These are phyloP conservation scores for Molanna angustata DNA, from an alignment of 2,888 invertebrate species.

Conservation along the genomic window DNA sequence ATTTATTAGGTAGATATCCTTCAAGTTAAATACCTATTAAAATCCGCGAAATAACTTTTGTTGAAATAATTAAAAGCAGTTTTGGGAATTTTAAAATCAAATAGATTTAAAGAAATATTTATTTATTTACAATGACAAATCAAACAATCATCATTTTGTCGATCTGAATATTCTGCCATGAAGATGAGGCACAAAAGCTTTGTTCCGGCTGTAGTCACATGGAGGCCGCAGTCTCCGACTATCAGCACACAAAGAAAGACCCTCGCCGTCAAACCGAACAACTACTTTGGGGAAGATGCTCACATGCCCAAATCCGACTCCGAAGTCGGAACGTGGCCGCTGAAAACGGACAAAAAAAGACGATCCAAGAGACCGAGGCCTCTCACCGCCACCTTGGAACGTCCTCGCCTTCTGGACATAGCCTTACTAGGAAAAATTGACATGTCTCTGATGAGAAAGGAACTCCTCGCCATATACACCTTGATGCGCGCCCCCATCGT, in stretches of 20 bases:
- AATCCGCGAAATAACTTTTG: too few relatives aligned
- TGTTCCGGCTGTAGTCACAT: slow-evolving; percentile 13
- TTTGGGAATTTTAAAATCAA: too few relatives aligned
- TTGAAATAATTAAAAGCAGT: too few relatives aligned
- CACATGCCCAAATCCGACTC: background rate
- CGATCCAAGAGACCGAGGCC: slow-evolving; percentile 40
- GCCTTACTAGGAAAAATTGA: slow-evolving; percentile 52
- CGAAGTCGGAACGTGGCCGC: slow-evolving; percentile 15
- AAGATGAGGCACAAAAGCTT: slow-evolving; percentile 22
- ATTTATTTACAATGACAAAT: too few relatives aligned
- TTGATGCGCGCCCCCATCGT: slow-evolving; percentile 26
- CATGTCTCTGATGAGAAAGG: slow-evolving; percentile 56
- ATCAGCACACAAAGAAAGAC: slow-evolving; percentile 16
- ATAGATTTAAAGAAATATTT: too few relatives aligned
- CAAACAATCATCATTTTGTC: too few relatives aligned
- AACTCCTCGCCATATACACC: slow-evolving; percentile 42
- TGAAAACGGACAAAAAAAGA: slow-evolving; percentile 12
- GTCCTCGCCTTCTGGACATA: slow-evolving; percentile 54
- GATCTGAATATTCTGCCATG: too few relatives aligned
- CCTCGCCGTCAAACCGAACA: slow-evolving; percentile 29
- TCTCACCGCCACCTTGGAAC: slow-evolving; percentile 56
- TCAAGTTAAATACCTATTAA: too few relatives aligned
- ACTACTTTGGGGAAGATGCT: slow-evolving; percentile 24
- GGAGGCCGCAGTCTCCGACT: slow-evolving; percentile 21
- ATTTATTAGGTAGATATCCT: too few relatives aligned